Conservation (phyloP, 2,797 vertebrate species). For the Cottoperca gobio region DNA sequence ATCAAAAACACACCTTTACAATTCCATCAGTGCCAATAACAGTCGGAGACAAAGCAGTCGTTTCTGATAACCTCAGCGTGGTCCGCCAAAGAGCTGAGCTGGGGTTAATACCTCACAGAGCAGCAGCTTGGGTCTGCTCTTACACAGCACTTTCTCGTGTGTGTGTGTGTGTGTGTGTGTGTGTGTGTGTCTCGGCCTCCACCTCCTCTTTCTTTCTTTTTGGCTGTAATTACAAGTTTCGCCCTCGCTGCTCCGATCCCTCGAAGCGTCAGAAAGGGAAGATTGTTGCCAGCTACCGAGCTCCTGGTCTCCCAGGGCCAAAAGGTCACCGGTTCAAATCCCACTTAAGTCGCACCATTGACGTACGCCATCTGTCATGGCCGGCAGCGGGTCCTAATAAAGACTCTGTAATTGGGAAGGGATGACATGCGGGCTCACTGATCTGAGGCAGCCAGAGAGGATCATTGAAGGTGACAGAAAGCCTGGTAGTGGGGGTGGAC, state of each 20-base stretch:
- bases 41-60: conserved; percentile 42
- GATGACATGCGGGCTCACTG: conserved; percentile 76
- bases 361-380: conserved; percentile 82
- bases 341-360: conserved; percentile 76
- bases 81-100: conserved; percentile 51
- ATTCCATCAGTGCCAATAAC: conserved; percentile 41
- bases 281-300: conserved; percentile 58
- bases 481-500: conserved; percentile 29
- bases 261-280: conserved; percentile 58
- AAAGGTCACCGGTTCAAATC: conserved; percentile 80
- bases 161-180: conserved; percentile 23
- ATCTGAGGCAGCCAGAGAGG: conserved; percentile 69
- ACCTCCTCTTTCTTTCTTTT: background rate
- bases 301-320: conserved; percentile 48
- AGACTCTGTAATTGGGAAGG: conserved; percentile 80
- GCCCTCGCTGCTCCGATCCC: conserved; percentile 19
- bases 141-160: conserved; percentile 56
- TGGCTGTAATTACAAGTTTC: conserved; percentile 60
- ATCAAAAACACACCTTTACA: conserved; percentile 33
- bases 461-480: conserved; percentile 74
- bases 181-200: background rate
- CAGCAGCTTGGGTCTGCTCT: conserved; percentile 63
- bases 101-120: conserved; percentile 38
- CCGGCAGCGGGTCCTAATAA: conserved; percentile 72
- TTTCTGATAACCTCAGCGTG: conserved; percentile 54